These are phyloP conservation scores for Rhinophrynus dorsalis DNA, from an alignment of 2,797 vertebrate genomes.

Conservation along the genomic window DNA sequence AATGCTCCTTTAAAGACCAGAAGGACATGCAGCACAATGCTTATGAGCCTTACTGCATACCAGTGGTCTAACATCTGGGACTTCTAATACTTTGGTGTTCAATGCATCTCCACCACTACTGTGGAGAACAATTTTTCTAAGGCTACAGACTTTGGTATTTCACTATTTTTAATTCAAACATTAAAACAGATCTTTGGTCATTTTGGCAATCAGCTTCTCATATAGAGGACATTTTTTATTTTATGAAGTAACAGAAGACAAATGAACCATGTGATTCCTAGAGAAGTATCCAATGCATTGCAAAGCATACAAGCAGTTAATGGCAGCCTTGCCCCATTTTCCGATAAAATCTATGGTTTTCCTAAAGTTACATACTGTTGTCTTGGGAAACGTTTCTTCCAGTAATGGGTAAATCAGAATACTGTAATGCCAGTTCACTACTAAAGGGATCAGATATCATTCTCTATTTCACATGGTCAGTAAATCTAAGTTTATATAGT, in stretches of 20 bases:
- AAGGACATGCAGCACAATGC: no score
- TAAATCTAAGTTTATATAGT: not conserved
- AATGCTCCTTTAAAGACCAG: no score
- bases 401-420: not conserved
- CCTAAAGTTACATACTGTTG: not conserved
- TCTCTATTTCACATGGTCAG: not conserved
- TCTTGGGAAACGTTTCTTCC: not conserved
- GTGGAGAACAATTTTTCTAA: slow-evolving; percentile 19
- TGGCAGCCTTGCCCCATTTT: no score
- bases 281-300: not conserved
- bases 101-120: slow-evolving; percentile 12
- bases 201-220: not conserved
- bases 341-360: no score
- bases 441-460: not conserved
- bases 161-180: slow-evolving; percentile 12
- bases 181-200: slow-evolving; percentile 46
- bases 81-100: slow-evolving; percentile 30
- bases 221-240: not conserved
- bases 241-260: no score
- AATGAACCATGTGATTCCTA: no score
- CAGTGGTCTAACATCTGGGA: no score
- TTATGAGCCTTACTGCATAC: no score
- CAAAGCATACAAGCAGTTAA: no score
- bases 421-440: not conserved
- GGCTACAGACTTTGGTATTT: slow-evolving; percentile 45